Conservation (phyloP, 2,113 vertebrate species). For the Xyrauchen texanus region DNA sequence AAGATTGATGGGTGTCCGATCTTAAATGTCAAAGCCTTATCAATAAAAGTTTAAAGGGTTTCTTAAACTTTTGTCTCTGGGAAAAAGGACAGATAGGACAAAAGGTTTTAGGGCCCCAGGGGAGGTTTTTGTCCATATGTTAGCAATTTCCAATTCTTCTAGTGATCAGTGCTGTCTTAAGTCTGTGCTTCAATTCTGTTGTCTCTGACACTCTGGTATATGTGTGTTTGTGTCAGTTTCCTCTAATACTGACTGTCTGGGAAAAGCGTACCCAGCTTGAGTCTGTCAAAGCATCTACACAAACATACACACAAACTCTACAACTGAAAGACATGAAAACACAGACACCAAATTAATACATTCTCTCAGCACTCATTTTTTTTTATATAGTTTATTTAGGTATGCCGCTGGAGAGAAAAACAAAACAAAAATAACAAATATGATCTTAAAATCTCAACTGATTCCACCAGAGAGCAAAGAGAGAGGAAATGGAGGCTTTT, state of each 20-base stretch:
- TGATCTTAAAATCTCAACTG: no score
- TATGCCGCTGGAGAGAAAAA: no score
- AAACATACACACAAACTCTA: conserved; percentile 1
- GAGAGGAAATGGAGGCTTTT: no score
- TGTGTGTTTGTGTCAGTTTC: conserved; percentile 67
- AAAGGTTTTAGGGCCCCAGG: conserved; percentile 51
- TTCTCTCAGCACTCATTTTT: conserved; percentile 10
- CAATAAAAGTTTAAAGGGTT: conserved; percentile 51
- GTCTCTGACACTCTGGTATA: conserved; percentile 61
- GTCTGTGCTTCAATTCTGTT: conserved; percentile 9
- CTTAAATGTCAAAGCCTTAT: conserved; percentile 56
- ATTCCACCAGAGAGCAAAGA: no score
- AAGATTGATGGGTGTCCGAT: conserved; percentile 46
- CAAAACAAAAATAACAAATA: no score
- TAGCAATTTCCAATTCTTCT: conserved; percentile 16
- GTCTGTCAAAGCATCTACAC: conserved; percentile 62
- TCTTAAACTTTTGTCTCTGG: conserved; percentile 52
- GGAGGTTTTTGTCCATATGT: conserved; percentile 42
- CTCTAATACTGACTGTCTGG: conserved; percentile 27
- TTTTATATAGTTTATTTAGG: background rate
- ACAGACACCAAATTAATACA: conserved; percentile 4
- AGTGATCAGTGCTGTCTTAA: conserved; percentile 50
- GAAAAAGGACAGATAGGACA: conserved; percentile 45
- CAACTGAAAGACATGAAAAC: background rate
- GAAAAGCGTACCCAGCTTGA: conserved; percentile 73